Evolutionary conservation across 2,888 invertebrate genomes (phyloP).

Genomic region (Argyresthia albistria): DNA sequence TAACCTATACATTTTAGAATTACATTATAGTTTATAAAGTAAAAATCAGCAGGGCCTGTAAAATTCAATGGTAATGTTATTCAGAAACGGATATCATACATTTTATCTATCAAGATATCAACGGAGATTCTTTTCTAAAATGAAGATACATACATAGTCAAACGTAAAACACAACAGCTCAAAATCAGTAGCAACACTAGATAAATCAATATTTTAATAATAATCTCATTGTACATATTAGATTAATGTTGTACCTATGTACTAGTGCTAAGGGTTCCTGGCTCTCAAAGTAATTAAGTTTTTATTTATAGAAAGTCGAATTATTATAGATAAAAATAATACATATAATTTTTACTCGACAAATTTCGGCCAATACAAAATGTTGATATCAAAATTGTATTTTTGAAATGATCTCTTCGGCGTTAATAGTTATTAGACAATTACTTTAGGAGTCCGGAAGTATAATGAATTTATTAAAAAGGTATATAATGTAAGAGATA

Average conservation of each 20-base stretch:
- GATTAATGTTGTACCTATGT: conserved; percentile 28
- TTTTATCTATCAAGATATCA: too few relatives aligned
- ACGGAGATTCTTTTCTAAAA: too few relatives aligned
- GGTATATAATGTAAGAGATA: conserved; percentile 58
- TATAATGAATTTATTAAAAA: conserved; percentile 66
- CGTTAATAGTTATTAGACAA: conserved; percentile 55
- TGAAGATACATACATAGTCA: background rate
- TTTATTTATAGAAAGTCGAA: conserved; percentile 56
- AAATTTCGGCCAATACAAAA: conserved; percentile 62
- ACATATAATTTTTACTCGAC: conserved; percentile 50
- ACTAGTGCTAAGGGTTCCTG: conserved; percentile 62
- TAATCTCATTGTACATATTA: conserved; percentile 70
- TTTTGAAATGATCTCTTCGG: conserved; percentile 70
- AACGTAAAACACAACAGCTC: conserved; percentile 50
- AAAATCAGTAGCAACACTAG: conserved; percentile 63
- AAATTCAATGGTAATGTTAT: too few relatives aligned
- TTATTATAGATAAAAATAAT: conserved; percentile 26
- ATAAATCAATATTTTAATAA: conserved; percentile 58
- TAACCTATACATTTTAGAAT: background rate
- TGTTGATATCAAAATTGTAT: conserved; percentile 68
- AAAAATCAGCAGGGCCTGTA: too few relatives aligned
- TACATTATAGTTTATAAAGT: too few relatives aligned
- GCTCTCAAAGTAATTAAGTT: conserved; percentile 70
- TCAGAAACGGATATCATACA: too few relatives aligned
- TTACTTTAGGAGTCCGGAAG: conserved; percentile 71